Evolutionary conservation across 92 coral and sea anemone genomes (phyloP).

Genomic region (Palythoa grandis): DNA sequence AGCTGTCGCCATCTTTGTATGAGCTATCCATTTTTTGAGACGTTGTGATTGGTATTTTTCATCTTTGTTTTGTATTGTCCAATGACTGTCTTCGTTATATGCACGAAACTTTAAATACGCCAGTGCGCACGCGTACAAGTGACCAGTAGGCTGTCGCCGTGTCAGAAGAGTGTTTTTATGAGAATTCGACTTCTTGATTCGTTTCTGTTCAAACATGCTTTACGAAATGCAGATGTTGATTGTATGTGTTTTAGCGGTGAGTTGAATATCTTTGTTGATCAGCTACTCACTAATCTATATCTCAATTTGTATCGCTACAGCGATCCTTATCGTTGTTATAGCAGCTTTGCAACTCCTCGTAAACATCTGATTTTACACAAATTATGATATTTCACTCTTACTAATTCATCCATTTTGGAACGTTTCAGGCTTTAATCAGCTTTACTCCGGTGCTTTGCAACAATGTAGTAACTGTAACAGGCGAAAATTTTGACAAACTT

Average conservation of each 20-base stretch:
- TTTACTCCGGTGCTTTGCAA: constrained; percentile 54
- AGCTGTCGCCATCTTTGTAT: too few species aligned
- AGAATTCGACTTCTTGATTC: constrained; percentile 17
- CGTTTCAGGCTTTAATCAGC: constrained; percentile 65
- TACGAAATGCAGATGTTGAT: constrained; percentile 65
- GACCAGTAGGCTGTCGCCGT: constrained; percentile 89
- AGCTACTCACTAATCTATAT: constrained; percentile 17
- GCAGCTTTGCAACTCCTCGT: constrained; percentile 20
- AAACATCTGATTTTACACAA: constrained; percentile 16
- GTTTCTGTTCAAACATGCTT: constrained; percentile 69
- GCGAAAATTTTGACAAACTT: constrained; percentile 73
- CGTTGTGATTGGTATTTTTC: constrained; percentile 1
- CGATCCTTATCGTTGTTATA: constrained; percentile 25
- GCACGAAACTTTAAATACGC: background rate
- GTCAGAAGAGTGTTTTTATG: constrained; percentile 61
- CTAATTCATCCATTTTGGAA: background rate
- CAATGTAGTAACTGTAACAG: constrained; percentile 67
- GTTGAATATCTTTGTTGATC: constrained; percentile 41
- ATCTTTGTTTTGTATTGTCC: constrained; percentile 7
- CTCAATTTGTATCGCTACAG: background rate
- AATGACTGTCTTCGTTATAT: constrained; percentile 22
- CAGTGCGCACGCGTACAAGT: constrained; percentile 52
- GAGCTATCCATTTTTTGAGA: too few species aligned
- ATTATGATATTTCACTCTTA: background rate
- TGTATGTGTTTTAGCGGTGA: constrained; percentile 64